phyloP scores from a whole-genome alignment of 2,797 vertebrate species.

The Tadarida brasiliensis region DNA sequence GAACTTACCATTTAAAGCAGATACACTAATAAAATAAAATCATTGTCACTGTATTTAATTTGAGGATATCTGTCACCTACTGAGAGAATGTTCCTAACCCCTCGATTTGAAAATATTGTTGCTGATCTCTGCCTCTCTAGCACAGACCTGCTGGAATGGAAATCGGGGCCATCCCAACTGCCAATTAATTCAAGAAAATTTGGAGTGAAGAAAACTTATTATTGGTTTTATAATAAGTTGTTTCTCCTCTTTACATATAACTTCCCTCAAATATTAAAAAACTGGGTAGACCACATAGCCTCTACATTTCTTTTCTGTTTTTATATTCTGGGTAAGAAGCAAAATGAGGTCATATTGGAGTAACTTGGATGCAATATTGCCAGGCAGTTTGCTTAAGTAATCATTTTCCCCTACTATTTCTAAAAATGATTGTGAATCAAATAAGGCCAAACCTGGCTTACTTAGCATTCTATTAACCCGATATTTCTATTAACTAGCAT shows the following conservation, averaged over 20 bases:
- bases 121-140: neutral
- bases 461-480: conserved; percentile 45
- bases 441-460: conserved; percentile 25
- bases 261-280: conserved; percentile 19
- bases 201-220: neutral
- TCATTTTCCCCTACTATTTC: conserved; percentile 55
- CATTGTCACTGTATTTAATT: neutral
- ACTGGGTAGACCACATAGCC: neutral
- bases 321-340: conserved; percentile 23
- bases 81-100: neutral
- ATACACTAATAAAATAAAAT: neutral
- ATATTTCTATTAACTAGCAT: conserved; percentile 44
- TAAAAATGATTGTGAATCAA: conserved; percentile 67
- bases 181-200: neutral
- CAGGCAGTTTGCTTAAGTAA: conserved; percentile 64
- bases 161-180: neutral
- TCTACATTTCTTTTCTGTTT: conserved; percentile 35
- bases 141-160: neutral
- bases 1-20: neutral
- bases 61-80: neutral
- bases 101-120: neutral
- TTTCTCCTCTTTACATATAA: neutral
- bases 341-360: conserved; percentile 34
- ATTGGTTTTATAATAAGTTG: neutral
- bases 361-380: neutral